Base-by-base conservation (phyloP, 2,888 invertebrate species). In the Meiosimyza platycephala region DNA sequence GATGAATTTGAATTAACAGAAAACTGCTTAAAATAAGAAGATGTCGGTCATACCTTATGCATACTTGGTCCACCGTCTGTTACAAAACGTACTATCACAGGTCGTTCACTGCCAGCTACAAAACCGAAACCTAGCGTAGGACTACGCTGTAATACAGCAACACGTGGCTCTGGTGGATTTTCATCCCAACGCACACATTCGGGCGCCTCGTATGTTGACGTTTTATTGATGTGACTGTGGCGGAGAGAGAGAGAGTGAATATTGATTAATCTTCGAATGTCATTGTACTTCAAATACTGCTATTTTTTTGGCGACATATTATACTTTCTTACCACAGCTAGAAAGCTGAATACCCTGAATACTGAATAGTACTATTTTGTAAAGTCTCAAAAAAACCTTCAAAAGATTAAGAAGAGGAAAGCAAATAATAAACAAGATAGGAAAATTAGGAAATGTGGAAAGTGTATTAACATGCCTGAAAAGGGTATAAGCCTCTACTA, bases 81-180 rank as follows among this genome's bases (percentile, higher is more conserved):
- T 16, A 95, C 94, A 83, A 94, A 95, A 76, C 97, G 91, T 33
- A 97, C 96, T 73, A 97, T 93, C 65, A 97, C 97, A 0, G 97
- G 97, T 80, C 93, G 92, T 86, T 97, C 96, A 52, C 95, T 95
- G 15, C 97, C 97, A 1, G 97, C 97, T n/a, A 97, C 97, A 87
- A 97, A 97, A 2, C 97, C 97, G 85, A 97, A 97, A 0, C 97
- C 97, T 76, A 95, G 90, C 71, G 94, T 92, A 0, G 93, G 89
- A 79, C 95, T 93, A 59, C 96, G 88, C 78, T 91, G 90, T 76
- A 97, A 89, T 76, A 91, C 90, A 72, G 95, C 93, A 68, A 92
- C 90, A 13, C 96, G 88, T 0, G 96, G 95, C 74, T 93, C 92
- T 0, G 96, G 95, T 1, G 93, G 93, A 71, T 93, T 91, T 72